Evolutionary conservation across 2,113 vertebrate species (phyloP), one percentile per base, ranked within the genome.

Genomic region (Varanus salvator): DNA sequence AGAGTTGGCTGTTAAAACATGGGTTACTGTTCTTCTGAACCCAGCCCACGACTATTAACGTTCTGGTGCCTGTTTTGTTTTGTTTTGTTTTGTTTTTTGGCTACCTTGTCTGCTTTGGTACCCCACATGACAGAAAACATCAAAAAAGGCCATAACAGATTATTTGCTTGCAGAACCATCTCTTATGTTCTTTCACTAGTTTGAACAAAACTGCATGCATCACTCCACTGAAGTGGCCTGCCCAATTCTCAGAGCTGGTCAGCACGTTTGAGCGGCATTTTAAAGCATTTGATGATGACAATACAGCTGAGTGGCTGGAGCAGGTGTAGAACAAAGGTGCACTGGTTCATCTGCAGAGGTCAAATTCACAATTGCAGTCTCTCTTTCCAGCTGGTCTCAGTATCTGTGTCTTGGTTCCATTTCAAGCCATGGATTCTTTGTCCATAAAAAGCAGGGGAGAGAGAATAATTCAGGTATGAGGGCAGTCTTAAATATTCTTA

Each of bases 341-440:
- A 4, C 57, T 11, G 87, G 90, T 44, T n/a, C 69, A 48, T 54
- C n/a, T 60, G 31, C 0, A 71, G 23, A 17, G 4, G 78, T 0
- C 0, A 90, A n/a, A 78, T 87, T 90, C 68, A 60, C 76, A 66
- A 0, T 54, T 3, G 31, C 17, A 8, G 12, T 9, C 0, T 12
- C 25, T 87, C 38, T 85, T 27, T 29, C 83, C 85, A 8, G 0
- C n/a, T 93, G 31, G 57, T 38, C 25, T 91, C 75, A 96, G 0
- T 91, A 91, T 91, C 66, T 95, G 0, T 0, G 25, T 82, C 66
- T 60, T 38, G 86, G n/a, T 89, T 90, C 1, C 23, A 64, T 74
- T 91, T 93, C 76, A 93, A 94, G 84, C 88, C 92, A 69, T 7
- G 8, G n/a, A 31, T 54, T 38, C n/a, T 66, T 76, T 3, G 78